phyloP scores from a whole-genome alignment of 2,113 vertebrate species.

The Corythaixoides concolor region DNA sequence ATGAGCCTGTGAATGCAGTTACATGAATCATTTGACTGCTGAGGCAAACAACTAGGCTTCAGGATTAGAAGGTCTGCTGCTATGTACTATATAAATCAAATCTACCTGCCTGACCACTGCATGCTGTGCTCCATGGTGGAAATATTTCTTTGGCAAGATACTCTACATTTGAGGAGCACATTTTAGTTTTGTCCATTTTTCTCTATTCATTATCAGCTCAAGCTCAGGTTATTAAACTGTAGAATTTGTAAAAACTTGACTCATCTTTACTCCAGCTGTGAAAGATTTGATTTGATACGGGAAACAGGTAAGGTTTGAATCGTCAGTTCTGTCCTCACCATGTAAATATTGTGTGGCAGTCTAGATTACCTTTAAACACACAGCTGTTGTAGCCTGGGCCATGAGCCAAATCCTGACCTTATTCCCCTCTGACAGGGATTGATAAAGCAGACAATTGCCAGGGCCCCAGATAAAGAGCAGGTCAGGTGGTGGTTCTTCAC shows the following conservation, averaged over 20 bases:
- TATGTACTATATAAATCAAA: not conserved
- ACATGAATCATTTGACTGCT: not conserved
- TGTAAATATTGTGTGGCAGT: not conserved
- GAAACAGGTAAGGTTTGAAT: not conserved
- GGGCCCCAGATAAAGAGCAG: not conserved
- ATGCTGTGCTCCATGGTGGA: not conserved
- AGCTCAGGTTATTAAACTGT: not conserved
- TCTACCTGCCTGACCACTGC: not conserved
- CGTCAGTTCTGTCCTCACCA: not conserved
- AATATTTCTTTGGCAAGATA: not conserved
- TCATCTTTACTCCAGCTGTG: not conserved
- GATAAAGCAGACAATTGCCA: not conserved
- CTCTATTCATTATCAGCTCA: not conserved
- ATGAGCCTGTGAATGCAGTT: not conserved
- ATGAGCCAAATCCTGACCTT: not conserved
- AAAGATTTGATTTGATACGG: not conserved
- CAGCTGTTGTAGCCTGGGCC: not conserved
- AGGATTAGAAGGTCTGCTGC: not conserved
- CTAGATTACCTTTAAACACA: not conserved
- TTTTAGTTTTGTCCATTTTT: not conserved
- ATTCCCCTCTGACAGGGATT: not conserved
- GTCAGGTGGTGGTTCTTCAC: not conserved
- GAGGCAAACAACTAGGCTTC: not conserved
- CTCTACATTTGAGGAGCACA: not conserved
- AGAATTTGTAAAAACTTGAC: not conserved